A percentile compares a stretch with the other conserved stretches of the same genome.
Conservation (phyloP, 2,797 vertebrate species). For the Toxotes lorentzi region DNA sequence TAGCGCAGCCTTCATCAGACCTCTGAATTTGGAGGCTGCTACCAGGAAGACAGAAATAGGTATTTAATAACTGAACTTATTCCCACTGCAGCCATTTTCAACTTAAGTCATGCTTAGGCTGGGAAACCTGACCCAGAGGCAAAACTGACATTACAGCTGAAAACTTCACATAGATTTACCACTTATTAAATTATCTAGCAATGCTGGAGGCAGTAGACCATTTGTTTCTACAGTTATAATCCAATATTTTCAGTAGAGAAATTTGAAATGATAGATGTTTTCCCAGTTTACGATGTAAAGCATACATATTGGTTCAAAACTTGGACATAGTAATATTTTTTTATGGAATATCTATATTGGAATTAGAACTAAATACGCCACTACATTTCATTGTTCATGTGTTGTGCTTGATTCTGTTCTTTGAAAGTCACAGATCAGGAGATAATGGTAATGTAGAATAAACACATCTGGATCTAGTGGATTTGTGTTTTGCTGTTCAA, state of each 20-base stretch:
- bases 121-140: conserved; percentile 48
- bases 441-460: neutral
- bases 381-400: neutral
- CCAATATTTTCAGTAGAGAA: conserved; percentile 14
- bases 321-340: neutral
- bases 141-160: conserved; percentile 38
- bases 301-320: neutral
- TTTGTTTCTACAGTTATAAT: conserved; percentile 18
- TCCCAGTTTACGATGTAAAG: conserved; percentile 1
- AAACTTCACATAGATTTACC: conserved; percentile 32
- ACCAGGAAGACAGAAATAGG: conserved; percentile 60
- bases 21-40: conserved; percentile 43
- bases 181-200: conserved; percentile 38
- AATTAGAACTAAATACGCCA: neutral
- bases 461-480: neutral
- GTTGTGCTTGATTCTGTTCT: no score
- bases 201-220: conserved; percentile 30
- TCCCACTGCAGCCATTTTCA: conserved; percentile 69
- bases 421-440: neutral
- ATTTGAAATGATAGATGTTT: conserved; percentile 9
- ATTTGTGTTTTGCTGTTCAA: no score
- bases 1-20: conserved; percentile 35
- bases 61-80: conserved; percentile 66
- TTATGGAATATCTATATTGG: neutral
- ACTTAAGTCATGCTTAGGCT: conserved; percentile 53